These are phyloP conservation scores for Montipora sp. DNA, from an alignment of 64 coral and sea anemone genomes.

Conservation along the genomic window DNA sequence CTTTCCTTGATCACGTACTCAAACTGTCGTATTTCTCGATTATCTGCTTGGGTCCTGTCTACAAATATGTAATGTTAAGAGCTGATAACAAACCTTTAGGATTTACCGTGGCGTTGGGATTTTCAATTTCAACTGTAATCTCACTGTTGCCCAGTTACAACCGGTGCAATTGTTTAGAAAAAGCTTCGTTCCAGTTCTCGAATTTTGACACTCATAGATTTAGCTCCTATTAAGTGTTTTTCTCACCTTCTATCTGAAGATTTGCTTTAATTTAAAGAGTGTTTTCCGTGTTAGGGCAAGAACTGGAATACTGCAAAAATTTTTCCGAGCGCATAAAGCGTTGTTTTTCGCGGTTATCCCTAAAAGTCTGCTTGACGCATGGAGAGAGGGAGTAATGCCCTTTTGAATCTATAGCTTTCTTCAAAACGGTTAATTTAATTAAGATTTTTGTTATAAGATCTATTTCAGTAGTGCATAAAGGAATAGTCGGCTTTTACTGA, in stretches of 20 bases:
- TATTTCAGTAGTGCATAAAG: neutral
- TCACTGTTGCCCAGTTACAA: neutral
- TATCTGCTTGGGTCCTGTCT: neutral
- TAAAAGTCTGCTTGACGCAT: neutral
- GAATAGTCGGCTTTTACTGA: neutral
- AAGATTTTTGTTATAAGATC: neutral
- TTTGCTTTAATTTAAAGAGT: neutral
- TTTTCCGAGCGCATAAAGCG: neutral
- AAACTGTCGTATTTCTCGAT: constrained; percentile 19
- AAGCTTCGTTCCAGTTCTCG: neutral
- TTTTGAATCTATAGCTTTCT: neutral
- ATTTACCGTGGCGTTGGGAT: neutral
- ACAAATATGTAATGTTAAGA: neutral
- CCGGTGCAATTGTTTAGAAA: neutral
- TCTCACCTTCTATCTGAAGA: neutral
- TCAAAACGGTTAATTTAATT: constrained; percentile 8
- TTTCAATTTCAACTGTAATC: constrained; percentile 5
- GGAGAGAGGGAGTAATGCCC: neutral
- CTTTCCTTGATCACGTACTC: constrained; percentile 40
- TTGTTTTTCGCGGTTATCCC: neutral
- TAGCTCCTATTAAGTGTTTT: constrained; percentile 2
- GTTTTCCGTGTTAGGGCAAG: neutral
- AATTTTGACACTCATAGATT: constrained; percentile 7
- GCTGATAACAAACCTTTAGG: neutral
- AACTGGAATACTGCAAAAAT: neutral